A percentile compares a stretch with the other conserved stretches of the same genome.
Evolutionary conservation across 2,888 invertebrate species (phyloP).

Genomic region (Drosophila siamana): DNA sequence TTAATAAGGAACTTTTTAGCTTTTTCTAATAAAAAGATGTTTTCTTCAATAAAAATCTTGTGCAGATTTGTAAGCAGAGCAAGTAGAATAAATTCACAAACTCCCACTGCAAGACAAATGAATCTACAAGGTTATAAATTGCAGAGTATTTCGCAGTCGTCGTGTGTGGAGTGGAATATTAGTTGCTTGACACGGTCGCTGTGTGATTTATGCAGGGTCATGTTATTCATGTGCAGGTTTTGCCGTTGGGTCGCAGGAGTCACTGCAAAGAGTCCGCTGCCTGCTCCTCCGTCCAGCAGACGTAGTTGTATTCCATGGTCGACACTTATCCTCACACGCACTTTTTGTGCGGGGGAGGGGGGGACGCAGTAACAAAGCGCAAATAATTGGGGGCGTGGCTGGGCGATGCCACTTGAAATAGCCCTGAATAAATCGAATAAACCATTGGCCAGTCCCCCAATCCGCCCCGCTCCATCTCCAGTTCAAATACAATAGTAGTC

Average conservation of each 20-base stretch:
- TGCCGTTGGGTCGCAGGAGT: constrained; percentile 24
- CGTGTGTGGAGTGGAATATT: not conserved
- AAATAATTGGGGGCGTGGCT: constrained; percentile 51
- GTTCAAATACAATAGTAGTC: constrained; percentile 61
- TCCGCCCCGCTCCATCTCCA: not conserved
- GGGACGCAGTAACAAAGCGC: constrained; percentile 38
- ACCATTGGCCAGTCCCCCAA: constrained; percentile 18
- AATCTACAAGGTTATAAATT: no score
- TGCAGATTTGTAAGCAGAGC: no score
- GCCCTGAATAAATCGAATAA: constrained; percentile 46
- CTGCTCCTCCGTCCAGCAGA: no score
- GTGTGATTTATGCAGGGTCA: constrained; percentile 67
- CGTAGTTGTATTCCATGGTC: constrained; percentile 4
- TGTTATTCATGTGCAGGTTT: constrained; percentile 64
- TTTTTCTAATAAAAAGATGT: no score
- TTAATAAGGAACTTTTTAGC: no score
- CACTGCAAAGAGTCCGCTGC: constrained; percentile 1
- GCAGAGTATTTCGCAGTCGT: not conserved
- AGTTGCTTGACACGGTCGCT: constrained; percentile 11
- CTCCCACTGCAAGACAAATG: no score
- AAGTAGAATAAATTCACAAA: no score
- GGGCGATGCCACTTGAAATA: constrained; percentile 28
- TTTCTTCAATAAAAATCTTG: no score
- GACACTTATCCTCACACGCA: constrained; percentile 36
- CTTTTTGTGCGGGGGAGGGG: no score